phyloP scores from a whole-genome alignment of 2,888 invertebrate species.

The Rhogogaster chlorosoma region DNA sequence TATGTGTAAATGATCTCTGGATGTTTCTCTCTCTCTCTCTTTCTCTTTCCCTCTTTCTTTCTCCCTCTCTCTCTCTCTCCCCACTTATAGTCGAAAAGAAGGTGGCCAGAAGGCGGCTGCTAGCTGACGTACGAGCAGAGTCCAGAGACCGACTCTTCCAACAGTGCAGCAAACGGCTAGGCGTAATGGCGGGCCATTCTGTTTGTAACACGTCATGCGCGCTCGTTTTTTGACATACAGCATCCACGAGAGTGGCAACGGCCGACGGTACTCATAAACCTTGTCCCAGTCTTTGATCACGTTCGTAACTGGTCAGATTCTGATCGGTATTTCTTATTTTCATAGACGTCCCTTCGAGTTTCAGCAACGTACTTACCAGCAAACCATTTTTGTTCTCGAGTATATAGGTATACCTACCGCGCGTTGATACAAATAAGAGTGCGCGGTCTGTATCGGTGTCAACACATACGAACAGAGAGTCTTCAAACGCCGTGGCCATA shows the following conservation, averaged over 20 bases:
- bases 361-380: neutral
- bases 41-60: neutral
- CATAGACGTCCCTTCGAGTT: neutral
- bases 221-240: constrained; percentile 12
- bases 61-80: neutral
- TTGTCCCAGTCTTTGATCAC: constrained; percentile 32
- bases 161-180: neutral
- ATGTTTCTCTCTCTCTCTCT: neutral
- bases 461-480: neutral
- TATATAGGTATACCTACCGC: neutral
- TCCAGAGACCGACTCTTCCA: constrained; percentile 7
- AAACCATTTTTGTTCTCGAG: neutral
- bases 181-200: constrained; percentile 27
- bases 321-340: neutral
- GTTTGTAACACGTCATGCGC: constrained; percentile 38
- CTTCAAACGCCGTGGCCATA: neutral
- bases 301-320: neutral
- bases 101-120: neutral
- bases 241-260: constrained; percentile 1
- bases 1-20: neutral
- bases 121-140: neutral
- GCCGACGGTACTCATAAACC: neutral
- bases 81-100: neutral
- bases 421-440: neutral
- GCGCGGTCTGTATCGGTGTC: neutral